A percentile compares a stretch with the other conserved stretches of the same genome.
Conservation (phyloP, 2,797 vertebrate genomes). For the Heterohyrax brucei region DNA sequence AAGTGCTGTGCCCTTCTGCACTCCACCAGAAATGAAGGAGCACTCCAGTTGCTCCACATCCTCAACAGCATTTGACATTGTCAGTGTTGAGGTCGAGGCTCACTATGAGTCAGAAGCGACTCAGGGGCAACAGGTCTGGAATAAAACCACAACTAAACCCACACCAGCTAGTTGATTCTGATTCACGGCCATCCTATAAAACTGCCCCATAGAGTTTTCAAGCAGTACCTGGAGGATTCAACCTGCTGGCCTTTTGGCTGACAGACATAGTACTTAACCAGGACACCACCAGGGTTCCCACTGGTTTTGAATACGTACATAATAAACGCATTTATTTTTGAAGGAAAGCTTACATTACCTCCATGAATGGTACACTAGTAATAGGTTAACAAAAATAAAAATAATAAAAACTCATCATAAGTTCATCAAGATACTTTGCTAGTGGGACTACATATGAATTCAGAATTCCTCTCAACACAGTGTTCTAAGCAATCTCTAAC, state of each 20-base stretch:
- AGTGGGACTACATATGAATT: not conserved
- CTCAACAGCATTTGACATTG: not conserved
- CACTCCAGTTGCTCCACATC: too few relatives aligned
- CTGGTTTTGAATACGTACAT: too few relatives aligned
- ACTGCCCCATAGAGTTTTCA: too few relatives aligned
- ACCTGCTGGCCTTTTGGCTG: too few relatives aligned
- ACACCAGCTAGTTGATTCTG: too few relatives aligned
- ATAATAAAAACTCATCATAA: not conserved
- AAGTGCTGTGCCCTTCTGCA: not conserved
- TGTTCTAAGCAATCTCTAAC: not conserved
- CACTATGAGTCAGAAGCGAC: too few relatives aligned
- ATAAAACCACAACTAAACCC: too few relatives aligned
- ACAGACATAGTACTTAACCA: too few relatives aligned
- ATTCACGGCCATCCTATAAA: too few relatives aligned
- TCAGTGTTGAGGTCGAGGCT: not conserved
- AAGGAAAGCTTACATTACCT: not conserved
- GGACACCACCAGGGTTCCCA: too few relatives aligned
- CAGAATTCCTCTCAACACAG: conserved; percentile 6
- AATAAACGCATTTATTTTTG: not conserved
- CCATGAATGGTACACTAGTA: conserved; percentile 35
- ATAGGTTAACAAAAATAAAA: not conserved
- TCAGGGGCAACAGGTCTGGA: too few relatives aligned
- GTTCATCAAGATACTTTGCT: not conserved
- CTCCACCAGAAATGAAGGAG: not conserved
- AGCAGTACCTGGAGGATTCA: too few relatives aligned